Conservation (phyloP, 2,797 vertebrate species). For the Antrozous pallidus region DNA sequence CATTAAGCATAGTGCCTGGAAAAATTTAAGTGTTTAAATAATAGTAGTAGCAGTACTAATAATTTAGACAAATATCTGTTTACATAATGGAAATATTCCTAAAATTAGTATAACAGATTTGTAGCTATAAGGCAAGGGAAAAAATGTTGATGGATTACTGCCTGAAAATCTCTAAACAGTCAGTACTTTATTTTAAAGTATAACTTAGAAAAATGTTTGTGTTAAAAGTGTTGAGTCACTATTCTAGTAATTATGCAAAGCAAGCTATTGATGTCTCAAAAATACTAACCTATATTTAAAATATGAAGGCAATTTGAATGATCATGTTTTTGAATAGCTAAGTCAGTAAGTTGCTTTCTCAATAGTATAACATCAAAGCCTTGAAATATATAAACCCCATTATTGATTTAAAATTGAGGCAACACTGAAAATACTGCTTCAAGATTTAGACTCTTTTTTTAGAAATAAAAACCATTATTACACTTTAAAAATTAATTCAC, state of each 20-base stretch:
- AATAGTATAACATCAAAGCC: neutral
- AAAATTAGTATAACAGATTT: constrained; percentile 1
- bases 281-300: neutral
- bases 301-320: neutral
- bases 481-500: constrained; percentile 31
- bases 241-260: neutral
- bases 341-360: neutral
- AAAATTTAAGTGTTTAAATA: constrained; percentile 7
- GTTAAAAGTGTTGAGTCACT: neutral
- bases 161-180: neutral
- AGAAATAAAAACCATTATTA: neutral
- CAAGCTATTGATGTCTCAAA: neutral
- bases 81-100: neutral
- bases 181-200: neutral
- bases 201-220: neutral
- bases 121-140: neutral
- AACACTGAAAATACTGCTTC: neutral
- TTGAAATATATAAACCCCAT: neutral
- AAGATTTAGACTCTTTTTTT: neutral
- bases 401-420: constrained; percentile 42
- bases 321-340: constrained; percentile 4
- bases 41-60: neutral
- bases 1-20: neutral
- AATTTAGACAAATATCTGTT: neutral
- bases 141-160: neutral